phyloP scores from a whole-genome alignment of 1,140 invertebrate species.

The Ladona fulva region DNA sequence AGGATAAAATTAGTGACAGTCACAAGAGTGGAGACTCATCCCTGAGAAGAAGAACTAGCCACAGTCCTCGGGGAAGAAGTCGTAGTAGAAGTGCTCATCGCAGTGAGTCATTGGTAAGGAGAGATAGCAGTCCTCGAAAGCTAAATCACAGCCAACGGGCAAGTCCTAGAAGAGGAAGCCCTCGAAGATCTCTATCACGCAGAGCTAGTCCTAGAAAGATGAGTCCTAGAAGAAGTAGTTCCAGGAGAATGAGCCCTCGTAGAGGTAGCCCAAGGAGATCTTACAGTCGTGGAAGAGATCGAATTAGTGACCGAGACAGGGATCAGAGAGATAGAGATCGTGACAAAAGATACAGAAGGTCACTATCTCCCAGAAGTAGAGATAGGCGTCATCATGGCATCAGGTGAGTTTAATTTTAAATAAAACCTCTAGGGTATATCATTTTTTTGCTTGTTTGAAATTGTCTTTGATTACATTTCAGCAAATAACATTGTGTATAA shows the following conservation, averaged over 20 bases:
- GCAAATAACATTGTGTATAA: no score
- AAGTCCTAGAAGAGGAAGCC: background rate
- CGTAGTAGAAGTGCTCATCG: background rate
- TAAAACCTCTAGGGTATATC: no score
- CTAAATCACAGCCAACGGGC: background rate
- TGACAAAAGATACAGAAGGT: conserved; percentile 25
- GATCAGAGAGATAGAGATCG: conserved; percentile 26
- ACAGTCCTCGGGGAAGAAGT: background rate
- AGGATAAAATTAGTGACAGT: conserved; percentile 27
- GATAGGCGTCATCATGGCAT: conserved; percentile 32
- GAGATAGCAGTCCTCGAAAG: background rate
- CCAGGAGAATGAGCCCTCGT: conserved; percentile 18
- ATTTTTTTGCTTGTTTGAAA: no score
- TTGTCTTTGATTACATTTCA: no score
- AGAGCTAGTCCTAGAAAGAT: background rate
- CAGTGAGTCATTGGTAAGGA: background rate
- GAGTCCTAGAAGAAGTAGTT: background rate
- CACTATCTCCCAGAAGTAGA: conserved; percentile 33
- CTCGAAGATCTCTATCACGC: background rate
- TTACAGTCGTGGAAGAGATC: conserved; percentile 27
- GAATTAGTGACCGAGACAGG: conserved; percentile 31
- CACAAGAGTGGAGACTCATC: background rate
- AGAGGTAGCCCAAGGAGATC: conserved; percentile 32
- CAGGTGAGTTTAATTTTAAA: background rate
- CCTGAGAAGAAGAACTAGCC: background rate